Base-by-base conservation (phyloP, 1,140 invertebrate genomes). In the Metopolophium dirhodum region DNA sequence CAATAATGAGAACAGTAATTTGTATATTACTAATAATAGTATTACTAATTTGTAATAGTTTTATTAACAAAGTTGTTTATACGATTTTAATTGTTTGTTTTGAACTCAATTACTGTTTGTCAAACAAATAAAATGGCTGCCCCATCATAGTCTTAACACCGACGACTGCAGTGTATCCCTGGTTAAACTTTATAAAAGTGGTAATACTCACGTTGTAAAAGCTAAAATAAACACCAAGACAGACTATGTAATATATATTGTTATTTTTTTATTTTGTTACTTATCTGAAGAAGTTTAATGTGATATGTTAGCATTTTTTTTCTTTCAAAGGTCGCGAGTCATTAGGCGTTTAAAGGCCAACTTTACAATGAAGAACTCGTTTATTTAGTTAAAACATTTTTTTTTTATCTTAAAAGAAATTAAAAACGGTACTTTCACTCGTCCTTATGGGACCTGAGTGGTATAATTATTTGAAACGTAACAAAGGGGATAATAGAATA, bases 331-430 rank as follows among this genome's bases (percentile, higher is more conserved):
- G 45, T 93, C 49, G 22, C 23, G 22, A 83, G 47, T 54, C 82
- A 41, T 93, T 93, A 93, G 22, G 23, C 51, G 26, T 85, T n/a
- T 57, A 93, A 93, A 93, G 91, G 91, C 49, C 91, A 93, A 93
- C 82, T 57, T 14, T 51, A 26, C 68, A 41, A 35, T 54, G 91
- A 86, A 93, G 26, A 47, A n/a, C 49, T 82, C 47, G 68, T 85
- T 93, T 86, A 54, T 85, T 83, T 41, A 37, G 68, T 22, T 26
- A 92, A 41, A 85, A 91, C 61, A 82, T 85, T 92, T 85, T 85
- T 85, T 92, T 92, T 54, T n/a, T 47, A 37, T 83, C 22, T 83
- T 51, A 30, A 91, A 83, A 77, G 45, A 82, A 91, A 91, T 68
- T 83, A 47, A 86, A 37, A 93, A 86, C 77, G n/a, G 49, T 45